These are phyloP conservation scores for Poeciliopsis presidionis DNA, from an alignment of 2,797 vertebrate genomes.

Conservation along the genomic window DNA sequence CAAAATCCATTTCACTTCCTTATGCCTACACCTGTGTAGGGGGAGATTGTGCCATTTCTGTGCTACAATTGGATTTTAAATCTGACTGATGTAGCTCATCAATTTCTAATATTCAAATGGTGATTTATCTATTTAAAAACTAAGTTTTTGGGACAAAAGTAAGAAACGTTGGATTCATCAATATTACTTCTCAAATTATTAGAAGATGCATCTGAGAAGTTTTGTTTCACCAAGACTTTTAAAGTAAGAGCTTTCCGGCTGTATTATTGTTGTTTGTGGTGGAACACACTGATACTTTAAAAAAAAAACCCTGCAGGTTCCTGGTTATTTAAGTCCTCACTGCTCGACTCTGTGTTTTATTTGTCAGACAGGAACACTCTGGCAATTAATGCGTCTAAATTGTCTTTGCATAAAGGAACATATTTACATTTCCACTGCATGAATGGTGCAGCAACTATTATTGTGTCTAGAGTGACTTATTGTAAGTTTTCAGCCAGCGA, in stretches of 20 bases:
- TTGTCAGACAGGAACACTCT: constrained; percentile 42
- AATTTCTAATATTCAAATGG: background rate
- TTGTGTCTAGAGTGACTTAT: constrained; percentile 66
- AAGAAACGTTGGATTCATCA: background rate
- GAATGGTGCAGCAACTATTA: constrained; percentile 61
- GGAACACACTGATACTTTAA: background rate
- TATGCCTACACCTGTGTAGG: background rate
- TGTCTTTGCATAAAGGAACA: constrained; percentile 46
- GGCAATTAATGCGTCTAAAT: constrained; percentile 35
- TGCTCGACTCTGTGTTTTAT: constrained; percentile 28
- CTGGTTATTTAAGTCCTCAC: constrained; percentile 17
- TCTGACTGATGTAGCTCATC: background rate
- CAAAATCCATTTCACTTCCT: background rate
- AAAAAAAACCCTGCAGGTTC: constrained; percentile 6
- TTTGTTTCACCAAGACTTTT: background rate
- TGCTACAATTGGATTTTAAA: background rate
- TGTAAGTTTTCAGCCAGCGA: constrained; percentile 53
- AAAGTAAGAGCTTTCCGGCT: background rate
- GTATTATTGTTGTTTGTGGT: background rate
- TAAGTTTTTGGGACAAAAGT: background rate
- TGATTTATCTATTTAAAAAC: background rate
- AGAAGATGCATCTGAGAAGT: background rate
- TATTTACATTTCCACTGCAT: constrained; percentile 61
- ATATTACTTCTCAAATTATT: background rate
- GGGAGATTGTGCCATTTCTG: background rate